Evolutionary conservation across 2,113 vertebrate genomes (phyloP).

Genomic region (Cavia aperea): DNA sequence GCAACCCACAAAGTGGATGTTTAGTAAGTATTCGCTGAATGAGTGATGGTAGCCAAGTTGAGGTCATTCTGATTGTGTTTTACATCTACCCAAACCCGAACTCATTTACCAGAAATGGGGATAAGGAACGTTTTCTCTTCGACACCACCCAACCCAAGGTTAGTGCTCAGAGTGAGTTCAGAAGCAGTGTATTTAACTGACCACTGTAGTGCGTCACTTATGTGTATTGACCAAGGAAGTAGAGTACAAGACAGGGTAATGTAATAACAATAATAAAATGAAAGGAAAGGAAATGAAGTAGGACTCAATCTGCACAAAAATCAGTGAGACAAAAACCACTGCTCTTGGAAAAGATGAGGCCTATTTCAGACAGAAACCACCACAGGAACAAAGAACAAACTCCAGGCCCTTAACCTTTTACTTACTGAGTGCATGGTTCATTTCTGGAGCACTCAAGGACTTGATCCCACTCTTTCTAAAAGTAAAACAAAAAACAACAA

Average conservation of each 20-base stretch:
- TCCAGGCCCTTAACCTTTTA: background rate
- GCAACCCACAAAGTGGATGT: accelerated
- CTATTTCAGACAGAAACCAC: background rate
- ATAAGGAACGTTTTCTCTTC: background rate
- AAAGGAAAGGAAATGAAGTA: background rate
- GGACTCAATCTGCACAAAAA: background rate
- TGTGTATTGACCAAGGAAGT: background rate
- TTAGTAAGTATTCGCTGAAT: background rate
- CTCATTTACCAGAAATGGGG: background rate
- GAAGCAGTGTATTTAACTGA: background rate
- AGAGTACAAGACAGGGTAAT: background rate
- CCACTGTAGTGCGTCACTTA: background rate
- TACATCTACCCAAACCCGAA: background rate
- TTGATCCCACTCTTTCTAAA: background rate
- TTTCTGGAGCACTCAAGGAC: background rate
- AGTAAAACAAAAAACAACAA: background rate
- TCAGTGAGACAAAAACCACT: background rate
- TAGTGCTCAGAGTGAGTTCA: background rate
- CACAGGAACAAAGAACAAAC: background rate
- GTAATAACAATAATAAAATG: background rate
- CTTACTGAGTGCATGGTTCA: background rate
- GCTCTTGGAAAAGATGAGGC: background rate
- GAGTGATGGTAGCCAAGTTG: background rate
- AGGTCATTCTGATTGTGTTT: background rate
- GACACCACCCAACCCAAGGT: background rate